Evolutionary conservation across 2,888 invertebrate genomes (phyloP), one percentile per base, ranked within the genome.

Genomic region (Erebia aethiops): DNA sequence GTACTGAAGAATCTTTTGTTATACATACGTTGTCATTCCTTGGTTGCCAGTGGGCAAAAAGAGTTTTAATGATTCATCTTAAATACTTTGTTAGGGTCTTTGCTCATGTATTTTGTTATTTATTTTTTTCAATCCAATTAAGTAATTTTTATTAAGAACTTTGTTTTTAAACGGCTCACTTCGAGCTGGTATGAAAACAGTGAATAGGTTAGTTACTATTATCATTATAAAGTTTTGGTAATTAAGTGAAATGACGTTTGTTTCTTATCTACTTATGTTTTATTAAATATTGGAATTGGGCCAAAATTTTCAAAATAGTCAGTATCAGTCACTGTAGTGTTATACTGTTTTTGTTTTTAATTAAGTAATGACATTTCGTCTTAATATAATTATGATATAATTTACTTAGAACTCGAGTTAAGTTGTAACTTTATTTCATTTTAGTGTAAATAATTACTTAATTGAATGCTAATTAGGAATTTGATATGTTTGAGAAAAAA

Each of bases 301-400:
- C 92, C 92, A 92, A 92, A 92, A 87, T 90, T 90, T 84, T 87
- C 80, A 85, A 83, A 82, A 82, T 92, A 92, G 92, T 92, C 92
- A 92, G 84, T 87, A 86, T 87, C 86, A 90, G 88, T 89, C 85
- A 85, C 80, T 81, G 82, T 86, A 87, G 84, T 86, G 84, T 84
- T 77, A 73, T 75, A 77, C 72, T 74, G 75, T 78, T 75, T 64
- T 46, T 69, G 73, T 75, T 72, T 80, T 74, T 76, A 76, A 78
- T 74, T 76, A 76, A 78, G 73, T 72, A 35, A 72, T 70, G 72
- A 71, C 77, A 75, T 72, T 72, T 74, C 67, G 69, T 75, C 67
- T 68, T 72, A 71, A 72, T 75, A 69, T 73, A 76, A 71, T 76
- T 73, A 74, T 75, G 62, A 63, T 76, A 54, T 57, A 26, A 13